Evolutionary conservation across 2,113 vertebrate species (phyloP).

Genomic region (Pyxicephalus adspersus): DNA sequence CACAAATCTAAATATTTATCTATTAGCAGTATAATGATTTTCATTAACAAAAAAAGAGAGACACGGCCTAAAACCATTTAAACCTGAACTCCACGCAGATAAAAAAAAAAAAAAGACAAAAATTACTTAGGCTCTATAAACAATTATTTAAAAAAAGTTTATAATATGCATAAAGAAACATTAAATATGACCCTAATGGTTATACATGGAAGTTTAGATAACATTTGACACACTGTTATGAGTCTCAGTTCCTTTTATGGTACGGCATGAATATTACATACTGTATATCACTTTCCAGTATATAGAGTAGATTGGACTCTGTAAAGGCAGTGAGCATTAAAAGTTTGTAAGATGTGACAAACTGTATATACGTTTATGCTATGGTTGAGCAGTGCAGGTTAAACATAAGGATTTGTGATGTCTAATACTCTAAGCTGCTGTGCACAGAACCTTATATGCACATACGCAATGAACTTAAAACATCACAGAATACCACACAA

Average conservation of each 20-base stretch:
- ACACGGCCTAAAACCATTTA: not conserved
- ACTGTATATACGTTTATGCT: not conserved
- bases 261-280: not conserved
- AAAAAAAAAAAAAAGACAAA: not conserved
- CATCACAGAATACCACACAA: no score
- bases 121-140: accelerated
- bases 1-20: no score
- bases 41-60: not conserved
- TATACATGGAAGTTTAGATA: no score
- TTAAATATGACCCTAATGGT: no score
- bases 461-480: not conserved
- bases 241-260: no score
- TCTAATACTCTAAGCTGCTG: not conserved
- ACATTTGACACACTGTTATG: no score
- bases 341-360: not conserved
- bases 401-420: not conserved
- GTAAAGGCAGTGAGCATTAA: not conserved
- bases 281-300: not conserved
- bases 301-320: not conserved
- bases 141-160: no score
- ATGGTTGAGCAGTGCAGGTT: not conserved
- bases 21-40: no score
- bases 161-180: no score
- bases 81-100: not conserved
- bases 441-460: not conserved